Evolutionary conservation across 2,888 invertebrate genomes (phyloP).

Genomic region (Kuschelorhynchus macadamiae): DNA sequence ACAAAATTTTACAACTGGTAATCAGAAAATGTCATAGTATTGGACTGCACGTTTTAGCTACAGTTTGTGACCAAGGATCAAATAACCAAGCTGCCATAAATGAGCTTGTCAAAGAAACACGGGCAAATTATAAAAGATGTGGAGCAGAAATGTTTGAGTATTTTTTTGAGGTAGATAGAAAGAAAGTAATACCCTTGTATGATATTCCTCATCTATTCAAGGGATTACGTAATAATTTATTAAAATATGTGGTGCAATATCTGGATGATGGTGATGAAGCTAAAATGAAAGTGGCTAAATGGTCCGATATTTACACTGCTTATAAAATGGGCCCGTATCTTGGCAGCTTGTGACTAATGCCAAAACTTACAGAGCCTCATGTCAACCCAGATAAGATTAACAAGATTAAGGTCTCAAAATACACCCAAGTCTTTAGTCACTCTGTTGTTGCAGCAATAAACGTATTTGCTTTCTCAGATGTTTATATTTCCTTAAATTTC

Average conservation of each 20-base stretch:
- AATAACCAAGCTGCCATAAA: constrained; percentile 47
- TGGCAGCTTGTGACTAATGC: constrained; percentile 13
- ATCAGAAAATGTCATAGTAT: constrained; percentile 24
- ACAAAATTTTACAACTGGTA: constrained; percentile 24
- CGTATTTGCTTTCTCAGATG: constrained; percentile 14
- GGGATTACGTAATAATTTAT: constrained; percentile 15
- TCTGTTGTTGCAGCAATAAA: constrained; percentile 18
- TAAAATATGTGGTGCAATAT: constrained; percentile 16
- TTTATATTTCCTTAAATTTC: constrained; percentile 20
- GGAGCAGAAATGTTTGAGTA: neutral
- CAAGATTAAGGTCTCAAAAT: constrained; percentile 19
- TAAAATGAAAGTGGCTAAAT: constrained; percentile 14
- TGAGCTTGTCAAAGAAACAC: neutral
- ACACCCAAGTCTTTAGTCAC: constrained; percentile 9
- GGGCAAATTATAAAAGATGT: constrained; percentile 4
- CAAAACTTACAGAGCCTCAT: constrained; percentile 19
- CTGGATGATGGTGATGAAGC: neutral
- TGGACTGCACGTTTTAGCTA: constrained; percentile 48
- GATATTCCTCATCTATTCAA: constrained; percentile 26
- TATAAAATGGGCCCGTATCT: constrained; percentile 20
- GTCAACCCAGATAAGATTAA: constrained; percentile 15
- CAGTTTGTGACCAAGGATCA: constrained; percentile 52
- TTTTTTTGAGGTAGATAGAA: constrained; percentile 14
- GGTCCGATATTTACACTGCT: constrained; percentile 33
- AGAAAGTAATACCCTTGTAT: constrained; percentile 1